These are phyloP conservation scores for Drosophila hydei DNA, from an alignment of 1,140 invertebrate species.

Conservation along the genomic window DNA sequence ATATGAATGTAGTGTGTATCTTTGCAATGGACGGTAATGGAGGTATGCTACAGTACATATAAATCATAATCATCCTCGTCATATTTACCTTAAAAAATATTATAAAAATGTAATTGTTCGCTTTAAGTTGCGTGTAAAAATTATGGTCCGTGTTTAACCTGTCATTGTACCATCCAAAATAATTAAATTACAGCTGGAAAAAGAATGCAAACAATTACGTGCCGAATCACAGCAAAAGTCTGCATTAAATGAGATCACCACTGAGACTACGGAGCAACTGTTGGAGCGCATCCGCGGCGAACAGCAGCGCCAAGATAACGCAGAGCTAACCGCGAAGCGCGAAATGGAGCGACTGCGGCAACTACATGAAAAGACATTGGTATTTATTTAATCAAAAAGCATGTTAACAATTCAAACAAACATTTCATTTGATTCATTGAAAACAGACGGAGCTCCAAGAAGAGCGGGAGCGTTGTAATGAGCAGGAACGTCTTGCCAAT, in stretches of 20 bases:
- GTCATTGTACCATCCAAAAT: not conserved
- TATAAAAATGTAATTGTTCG: no score
- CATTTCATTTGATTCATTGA: not conserved
- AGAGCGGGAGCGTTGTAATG: slow-evolving; percentile 57
- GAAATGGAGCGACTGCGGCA: slow-evolving; percentile 66
- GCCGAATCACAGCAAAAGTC: slow-evolving; percentile 50
- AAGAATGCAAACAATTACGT: slow-evolving; percentile 65
- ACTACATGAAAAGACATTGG: slow-evolving; percentile 58
- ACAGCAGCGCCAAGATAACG: slow-evolving; percentile 65
- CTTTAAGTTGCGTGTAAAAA: no score
- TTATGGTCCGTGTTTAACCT: not conserved
- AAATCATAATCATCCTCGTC: no score
- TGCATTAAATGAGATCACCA: slow-evolving; percentile 50
- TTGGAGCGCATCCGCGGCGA: slow-evolving; percentile 61
- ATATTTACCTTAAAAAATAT: no score
- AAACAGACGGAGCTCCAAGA: slow-evolving; percentile 57
- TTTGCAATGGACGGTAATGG: no score
- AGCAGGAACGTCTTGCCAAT: slow-evolving; percentile 62
- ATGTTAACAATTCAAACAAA: not conserved
- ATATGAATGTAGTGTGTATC: no score
- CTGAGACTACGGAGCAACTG: slow-evolving; percentile 66
- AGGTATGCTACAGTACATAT: no score
- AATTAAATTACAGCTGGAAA: slow-evolving; percentile 41
- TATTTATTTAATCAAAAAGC: slow-evolving; percentile 21
- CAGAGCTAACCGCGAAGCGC: slow-evolving; percentile 44